Evolutionary conservation across 2,797 vertebrate species (phyloP).

Genomic region (Tolypeutes matacus): DNA sequence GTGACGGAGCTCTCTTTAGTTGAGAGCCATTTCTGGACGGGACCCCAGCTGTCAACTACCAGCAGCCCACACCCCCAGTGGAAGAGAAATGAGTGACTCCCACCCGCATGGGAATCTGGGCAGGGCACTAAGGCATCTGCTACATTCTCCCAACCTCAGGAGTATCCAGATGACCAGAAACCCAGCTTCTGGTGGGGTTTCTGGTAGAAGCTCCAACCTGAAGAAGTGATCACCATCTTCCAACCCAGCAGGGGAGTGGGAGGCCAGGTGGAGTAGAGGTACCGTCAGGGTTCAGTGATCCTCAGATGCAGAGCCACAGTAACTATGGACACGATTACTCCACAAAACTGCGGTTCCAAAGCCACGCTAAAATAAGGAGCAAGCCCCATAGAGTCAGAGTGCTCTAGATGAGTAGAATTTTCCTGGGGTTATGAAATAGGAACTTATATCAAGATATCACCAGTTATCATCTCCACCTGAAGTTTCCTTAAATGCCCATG

Average conservation of each 20-base stretch:
- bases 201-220: background rate
- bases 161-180: background rate
- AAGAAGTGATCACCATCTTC: background rate
- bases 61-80: background rate
- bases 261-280: background rate
- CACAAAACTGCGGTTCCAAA: background rate
- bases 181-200: background rate
- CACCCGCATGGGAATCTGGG: background rate
- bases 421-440: background rate
- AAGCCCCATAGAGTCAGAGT: background rate
- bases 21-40: background rate
- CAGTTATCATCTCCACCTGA: background rate
- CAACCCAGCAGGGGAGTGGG: background rate
- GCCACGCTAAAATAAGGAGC: background rate
- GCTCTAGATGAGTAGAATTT: background rate
- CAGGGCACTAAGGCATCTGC: accelerated
- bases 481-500: background rate
- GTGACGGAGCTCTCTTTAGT: background rate
- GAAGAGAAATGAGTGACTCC: background rate
- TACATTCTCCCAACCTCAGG: background rate
- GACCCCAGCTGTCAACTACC: background rate
- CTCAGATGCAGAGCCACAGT: background rate
- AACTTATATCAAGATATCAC: background rate
- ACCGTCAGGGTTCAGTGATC: background rate
- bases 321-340: background rate